Evolutionary conservation across 2,797 vertebrate genomes (phyloP), one percentile per base, ranked within the genome.

Genomic region (Pangasius sanitwongsei): DNA sequence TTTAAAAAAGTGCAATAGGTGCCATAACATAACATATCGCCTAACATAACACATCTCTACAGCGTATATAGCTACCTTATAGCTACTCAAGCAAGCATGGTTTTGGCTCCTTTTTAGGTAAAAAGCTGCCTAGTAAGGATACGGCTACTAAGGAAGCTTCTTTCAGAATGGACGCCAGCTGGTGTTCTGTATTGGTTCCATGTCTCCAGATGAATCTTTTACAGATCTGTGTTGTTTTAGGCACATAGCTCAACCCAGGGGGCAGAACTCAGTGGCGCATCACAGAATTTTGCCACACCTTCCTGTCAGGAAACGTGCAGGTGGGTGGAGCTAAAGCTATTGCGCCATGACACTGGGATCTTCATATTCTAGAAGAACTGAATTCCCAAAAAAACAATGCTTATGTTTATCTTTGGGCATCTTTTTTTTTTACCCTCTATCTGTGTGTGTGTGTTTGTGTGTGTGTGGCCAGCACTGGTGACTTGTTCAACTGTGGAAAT

Each of bases 291-390:
- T 1, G 96, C 97, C 92, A 97, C 96, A 83, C 96, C 97, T 28
- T 98, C 98, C 83, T 96, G 97, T 96, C 98, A 98, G 96, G 98
- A 99, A 94, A 97, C 97, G 92, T 98, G 98, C 97, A 98, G 99
- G 99, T 99, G 95, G 89, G 96, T 94, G 86, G 65, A 83, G 82
- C 90, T 50, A 31, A 59, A 53, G 15, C 80, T 25, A 25, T 18
- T 59, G 15, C 80, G 41, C 59, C 31, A 59, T n/a, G 13, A 65
- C 25, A 4, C 20, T 37, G 7, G 63, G 13, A 13, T 63, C 55
- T 59, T 59, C 80, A 28, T 50, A 77, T 31, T 16, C 28, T 50
- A 28, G 34, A 34, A 78, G n/a, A 55, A 34, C 15, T 50, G 4
- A 2, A 77, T 48, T 77, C 3, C 8, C 18, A 25, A 16, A 16